Conservation (phyloP, 2,113 vertebrate genomes). For the Anolis carolinensis region DNA sequence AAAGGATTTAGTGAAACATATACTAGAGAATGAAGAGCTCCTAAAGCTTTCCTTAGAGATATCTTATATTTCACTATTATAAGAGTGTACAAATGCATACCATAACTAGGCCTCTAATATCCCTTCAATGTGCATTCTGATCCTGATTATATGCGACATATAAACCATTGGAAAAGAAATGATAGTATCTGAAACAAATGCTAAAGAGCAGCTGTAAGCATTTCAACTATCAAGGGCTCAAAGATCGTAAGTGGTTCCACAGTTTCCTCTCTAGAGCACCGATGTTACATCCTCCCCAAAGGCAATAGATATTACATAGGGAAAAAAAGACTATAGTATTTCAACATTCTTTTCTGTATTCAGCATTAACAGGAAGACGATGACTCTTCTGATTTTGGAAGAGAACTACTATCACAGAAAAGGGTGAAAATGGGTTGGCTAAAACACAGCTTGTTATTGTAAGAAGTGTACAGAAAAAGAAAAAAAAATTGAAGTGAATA, state of each 20-base stretch:
- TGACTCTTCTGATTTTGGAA: neutral
- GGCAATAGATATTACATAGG: conserved; percentile 29
- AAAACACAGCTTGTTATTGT: neutral
- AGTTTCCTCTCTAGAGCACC: conserved; percentile 50
- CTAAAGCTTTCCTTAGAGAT: conserved; percentile 38
- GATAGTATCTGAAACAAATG: conserved; percentile 47
- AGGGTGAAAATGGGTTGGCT: neutral
- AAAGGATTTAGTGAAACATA: conserved; percentile 54
- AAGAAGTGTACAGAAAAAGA: neutral
- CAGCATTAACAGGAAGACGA: neutral
- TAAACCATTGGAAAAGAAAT: conserved; percentile 37
- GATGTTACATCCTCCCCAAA: conserved; percentile 29
- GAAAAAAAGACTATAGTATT: neutral
- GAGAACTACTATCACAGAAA: conserved; percentile 15
- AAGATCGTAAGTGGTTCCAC: conserved; percentile 53
- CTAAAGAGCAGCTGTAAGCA: conserved; percentile 34
- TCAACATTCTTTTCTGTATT: neutral
- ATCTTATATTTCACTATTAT: conserved; percentile 57
- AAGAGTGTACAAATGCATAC: conserved; percentile 49
- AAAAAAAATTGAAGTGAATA: neutral
- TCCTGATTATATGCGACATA: conserved; percentile 34
- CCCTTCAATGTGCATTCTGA: conserved; percentile 48
- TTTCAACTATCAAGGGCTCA: conserved; percentile 43
- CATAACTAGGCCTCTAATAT: conserved; percentile 42
- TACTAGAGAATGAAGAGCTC: conserved; percentile 53